Base-by-base conservation (phyloP, 2,113 vertebrate species). In the Gymnorhina tibicen region DNA sequence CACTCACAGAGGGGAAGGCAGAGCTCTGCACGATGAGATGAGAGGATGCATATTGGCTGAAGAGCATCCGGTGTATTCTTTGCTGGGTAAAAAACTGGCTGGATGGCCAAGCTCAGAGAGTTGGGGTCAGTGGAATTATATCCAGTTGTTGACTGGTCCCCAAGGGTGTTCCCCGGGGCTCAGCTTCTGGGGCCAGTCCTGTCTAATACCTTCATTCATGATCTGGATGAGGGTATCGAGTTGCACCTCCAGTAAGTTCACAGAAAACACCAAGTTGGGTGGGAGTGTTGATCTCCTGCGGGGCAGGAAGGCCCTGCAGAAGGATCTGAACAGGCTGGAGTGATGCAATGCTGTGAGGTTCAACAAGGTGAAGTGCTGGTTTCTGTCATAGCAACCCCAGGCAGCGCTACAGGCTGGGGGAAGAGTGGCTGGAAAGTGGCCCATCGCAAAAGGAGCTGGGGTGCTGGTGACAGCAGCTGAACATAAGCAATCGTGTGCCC, bases 401-500 rank as follows among this genome's bases (percentile, higher is more conserved):
- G 20, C 20, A 52, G 23, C 1, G 0, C 33, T 67, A 15, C 53
- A 60, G 39, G n/a, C 46, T 68, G 41, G 20, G 22, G 8, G 11
- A 4, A 35, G 13, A 35, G 20, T 41, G 11, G 13, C 47, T 76
- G 47, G 55, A 30, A 75, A 41, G 39, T 18, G 2, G 23, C 28
- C 16, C 39, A 22, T 11, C n/a, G 69, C 7, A 41, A 76, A 47
- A 47, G 16, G 24, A 22, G 13, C 9, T 41, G 55, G 12, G 6
- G 5, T 41, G n/a, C 28, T 52, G 19, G 2, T 33, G 14, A 32
- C 24, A 68, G 24, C 6, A 7, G 30, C 63, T 83, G 39, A 60
- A 62, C 26, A 22, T 26, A 11, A 82, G 0, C 53, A 5, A 52
- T 0, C 5, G 0, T 17, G 30, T 55, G 41, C 7, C 21, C 70